phyloP scores from a whole-genome alignment of 1,140 invertebrate species.

The Drosophila insularis region DNA sequence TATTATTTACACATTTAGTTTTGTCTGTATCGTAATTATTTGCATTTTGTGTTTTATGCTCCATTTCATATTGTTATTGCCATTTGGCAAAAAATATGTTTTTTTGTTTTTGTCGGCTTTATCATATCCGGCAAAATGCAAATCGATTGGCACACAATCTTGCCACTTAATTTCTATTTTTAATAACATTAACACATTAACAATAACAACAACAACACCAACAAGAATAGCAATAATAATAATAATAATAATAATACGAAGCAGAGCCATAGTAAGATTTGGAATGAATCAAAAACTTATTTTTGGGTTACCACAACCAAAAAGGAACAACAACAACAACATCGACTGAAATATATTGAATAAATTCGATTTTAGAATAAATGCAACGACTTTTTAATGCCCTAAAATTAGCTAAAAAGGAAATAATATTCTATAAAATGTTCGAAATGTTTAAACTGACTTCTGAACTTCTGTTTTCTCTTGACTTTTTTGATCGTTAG shows the following conservation, averaged over 20 bases:
- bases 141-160: slow-evolving; percentile 77
- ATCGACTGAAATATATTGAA: background rate
- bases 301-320: slow-evolving; percentile 52
- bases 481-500: no score
- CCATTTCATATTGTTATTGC: slow-evolving; percentile 12
- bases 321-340: no score
- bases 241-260: slow-evolving; percentile 5
- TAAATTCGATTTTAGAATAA: no score
- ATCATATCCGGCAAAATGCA: slow-evolving; percentile 64
- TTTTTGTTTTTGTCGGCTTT: slow-evolving; percentile 39
- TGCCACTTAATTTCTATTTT: slow-evolving; percentile 78
- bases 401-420: no score
- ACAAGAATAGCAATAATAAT: background rate
- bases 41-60: no score
- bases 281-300: slow-evolving; percentile 73
- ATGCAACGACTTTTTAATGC: no score
- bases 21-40: no score
- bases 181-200: slow-evolving; percentile 64
- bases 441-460: no score
- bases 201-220: slow-evolving; percentile 14
- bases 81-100: slow-evolving; percentile 24
- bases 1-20: no score
- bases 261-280: slow-evolving; percentile 54
- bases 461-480: no score
- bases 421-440: no score